Base-by-base conservation (phyloP, 2,797 vertebrate species). In the Micrastur ruficollis region DNA sequence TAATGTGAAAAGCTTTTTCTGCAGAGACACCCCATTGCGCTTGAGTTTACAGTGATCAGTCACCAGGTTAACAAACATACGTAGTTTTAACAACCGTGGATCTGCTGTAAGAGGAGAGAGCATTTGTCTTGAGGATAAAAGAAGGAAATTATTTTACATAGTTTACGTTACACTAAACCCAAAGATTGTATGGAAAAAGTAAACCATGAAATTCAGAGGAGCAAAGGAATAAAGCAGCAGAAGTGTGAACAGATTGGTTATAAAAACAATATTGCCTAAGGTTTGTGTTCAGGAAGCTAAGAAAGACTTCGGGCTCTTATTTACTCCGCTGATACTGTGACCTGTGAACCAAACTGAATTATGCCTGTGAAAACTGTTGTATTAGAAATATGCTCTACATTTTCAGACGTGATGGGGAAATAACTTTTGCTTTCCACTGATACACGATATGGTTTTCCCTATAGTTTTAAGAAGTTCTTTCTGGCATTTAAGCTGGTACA, bases 201-300 rank as follows among this genome's bases (percentile, higher is more conserved):
- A 79, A 94, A 55, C 88, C 29, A 53, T 46, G 85, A 71, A 86
- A 81, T 88, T 59, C 17, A 78, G 75, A 96, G 81, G 21, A 81
- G 58, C 50, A 61, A 73, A 93, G 26, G 75, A 68, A 80, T 82
- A 82, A 96, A 89, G 62, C 44, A 55, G 42, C 75, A 68, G 68
- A 80, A 95, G 84, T 83, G 18, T 52, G 82, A 95, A 93, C 90
- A 87, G 68, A 87, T 96, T 85, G 93, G 65, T 92, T 93, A 58
- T 79, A 97, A 92, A 93, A 95, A 1, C 74, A 85, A 27, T 78
- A 73, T 74, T 94, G 72, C 65, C 53, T 38, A 22, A 86, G 79
- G 74, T 91, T 86, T 89, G 92, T 3, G 0, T 91, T 93, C 0
- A 2, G 72, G 75, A 93, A 82, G 71, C 71, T 63, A 3, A 36